Percentiles rank a stretch among this genome's conserved stretches.
phyloP scores from a whole-genome alignment of 2,888 invertebrate species.

The Neelides folsomi region DNA sequence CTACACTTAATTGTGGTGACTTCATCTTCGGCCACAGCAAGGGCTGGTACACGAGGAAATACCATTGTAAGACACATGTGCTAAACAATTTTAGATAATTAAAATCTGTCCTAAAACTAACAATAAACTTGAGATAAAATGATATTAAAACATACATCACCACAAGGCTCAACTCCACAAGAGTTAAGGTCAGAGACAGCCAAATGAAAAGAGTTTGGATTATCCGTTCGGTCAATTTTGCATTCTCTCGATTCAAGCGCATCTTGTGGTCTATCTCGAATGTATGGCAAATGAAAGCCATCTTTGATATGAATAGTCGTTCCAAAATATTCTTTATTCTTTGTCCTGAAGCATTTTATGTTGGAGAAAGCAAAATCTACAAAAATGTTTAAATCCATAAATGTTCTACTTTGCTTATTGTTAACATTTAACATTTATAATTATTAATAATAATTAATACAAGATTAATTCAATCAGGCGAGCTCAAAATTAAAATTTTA shows the following conservation, averaged over 20 bases:
- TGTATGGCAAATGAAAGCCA: conserved; percentile 30
- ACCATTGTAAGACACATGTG: conserved; percentile 32
- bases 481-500: too few species aligned
- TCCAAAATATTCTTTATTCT: conserved; percentile 29
- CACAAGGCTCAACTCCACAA: conserved; percentile 32
- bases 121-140: background rate
- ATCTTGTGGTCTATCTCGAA: conserved; percentile 30
- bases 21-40: conserved; percentile 32
- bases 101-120: background rate
- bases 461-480: too few species aligned
- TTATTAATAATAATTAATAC: too few species aligned
- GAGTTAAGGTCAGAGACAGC: conserved; percentile 25
- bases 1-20: conserved; percentile 31
- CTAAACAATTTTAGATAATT: conserved; percentile 5
- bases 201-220: conserved; percentile 22
- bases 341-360: conserved; percentile 30
- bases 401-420: too few species aligned
- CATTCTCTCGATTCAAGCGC: conserved; percentile 26
- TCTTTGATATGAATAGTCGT: conserved; percentile 29
- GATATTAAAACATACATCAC: conserved; percentile 16
- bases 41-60: conserved; percentile 28
- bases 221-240: conserved; percentile 19
- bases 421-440: too few species aligned
- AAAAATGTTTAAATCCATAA: too few species aligned
- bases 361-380: too few species aligned